A percentile compares a stretch with the other conserved stretches of the same genome.
Conservation (phyloP, 2,797 vertebrate species). For the Triplophysa yarkandensis region DNA sequence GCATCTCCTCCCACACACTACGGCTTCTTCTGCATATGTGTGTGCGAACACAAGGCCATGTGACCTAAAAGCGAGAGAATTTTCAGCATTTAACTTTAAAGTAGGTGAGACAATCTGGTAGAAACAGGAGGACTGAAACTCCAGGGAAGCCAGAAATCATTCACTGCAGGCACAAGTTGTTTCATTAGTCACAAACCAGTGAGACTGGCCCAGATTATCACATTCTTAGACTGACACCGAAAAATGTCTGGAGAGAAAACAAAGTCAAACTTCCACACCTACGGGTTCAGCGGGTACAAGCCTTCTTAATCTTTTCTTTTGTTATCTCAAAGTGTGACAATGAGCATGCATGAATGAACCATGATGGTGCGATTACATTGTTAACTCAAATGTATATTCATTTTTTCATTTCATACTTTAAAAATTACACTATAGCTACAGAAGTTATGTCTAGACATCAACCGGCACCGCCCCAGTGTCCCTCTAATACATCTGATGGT, state of each 20-base stretch:
- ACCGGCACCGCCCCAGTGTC: constrained; percentile 32
- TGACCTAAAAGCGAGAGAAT: constrained; percentile 21
- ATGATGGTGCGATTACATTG: background rate
- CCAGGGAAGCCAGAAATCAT: constrained; percentile 14
- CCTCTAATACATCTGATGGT: constrained; percentile 37
- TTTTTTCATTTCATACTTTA: background rate
- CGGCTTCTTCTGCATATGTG: background rate
- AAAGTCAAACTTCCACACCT: background rate
- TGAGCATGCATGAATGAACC: background rate
- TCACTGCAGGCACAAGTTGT: constrained; percentile 7
- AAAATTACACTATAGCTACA: background rate
- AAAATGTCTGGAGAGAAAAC: background rate
- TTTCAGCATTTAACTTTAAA: constrained; percentile 4
- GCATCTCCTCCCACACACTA: constrained; percentile 20
- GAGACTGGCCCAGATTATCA: background rate
- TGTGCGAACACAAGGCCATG: background rate
- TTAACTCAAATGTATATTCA: background rate
- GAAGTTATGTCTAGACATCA: background rate
- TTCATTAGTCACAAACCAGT: constrained; percentile 11
- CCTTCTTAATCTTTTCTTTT: background rate
- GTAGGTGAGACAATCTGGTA: constrained; percentile 40
- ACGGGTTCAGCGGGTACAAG: background rate
- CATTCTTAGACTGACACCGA: background rate
- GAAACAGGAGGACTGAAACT: constrained; percentile 24
- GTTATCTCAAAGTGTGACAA: background rate